Base-by-base conservation (phyloP, 2,797 vertebrate genomes). In the Parauchenoglanis punctatus region DNA sequence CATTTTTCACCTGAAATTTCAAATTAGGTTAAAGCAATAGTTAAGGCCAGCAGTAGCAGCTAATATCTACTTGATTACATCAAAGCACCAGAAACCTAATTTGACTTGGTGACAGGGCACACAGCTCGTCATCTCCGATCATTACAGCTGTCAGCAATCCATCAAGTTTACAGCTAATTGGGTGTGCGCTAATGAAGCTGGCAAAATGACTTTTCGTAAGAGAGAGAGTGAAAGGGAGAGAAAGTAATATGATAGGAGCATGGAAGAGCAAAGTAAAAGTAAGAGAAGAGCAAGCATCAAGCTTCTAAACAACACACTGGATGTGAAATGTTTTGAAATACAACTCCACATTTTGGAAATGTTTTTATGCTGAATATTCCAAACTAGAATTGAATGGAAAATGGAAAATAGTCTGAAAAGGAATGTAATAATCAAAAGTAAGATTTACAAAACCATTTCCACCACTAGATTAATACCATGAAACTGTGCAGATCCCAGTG, bases 21-120 rank as follows among this genome's bases (percentile, higher is more conserved):
- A 98, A 98, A 99, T 98, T 97, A 96, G 97, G 98, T 99, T 99
- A 99, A 97, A 96, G 95, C 96, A 93, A 97, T 97, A 97, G 96
- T 97, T 97, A 97, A 98, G 97, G 97, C 97, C 96, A 97, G 96
- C 96, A 95, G 96, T 97, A 97, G 97, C 97, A 98, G 97, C 97
- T 98, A 98, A 98, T 99, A 99, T 98, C 97, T 98, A 97, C 96
- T 97, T 98, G 97, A 99, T 99, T 99, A 99, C 97, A 99, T 99
- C 98, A 99, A 98, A 98, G 97, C 97, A 97, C 97, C 97, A 95
- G 97, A 98, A 98, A 98, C 97, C 97, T 98, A 97, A 97, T 99
- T 98, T 97, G 96, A 94, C 97, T 96, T 91, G 96, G 97, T 98
- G 97, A 98, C 97, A 96, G 96, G 95, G 95, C 96, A 96, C 96